Percentiles rank a stretch among this genome's conserved stretches.
These are phyloP conservation scores for Acrobasis suavella DNA, from an alignment of 2,888 invertebrate species.

Conservation along the genomic window DNA sequence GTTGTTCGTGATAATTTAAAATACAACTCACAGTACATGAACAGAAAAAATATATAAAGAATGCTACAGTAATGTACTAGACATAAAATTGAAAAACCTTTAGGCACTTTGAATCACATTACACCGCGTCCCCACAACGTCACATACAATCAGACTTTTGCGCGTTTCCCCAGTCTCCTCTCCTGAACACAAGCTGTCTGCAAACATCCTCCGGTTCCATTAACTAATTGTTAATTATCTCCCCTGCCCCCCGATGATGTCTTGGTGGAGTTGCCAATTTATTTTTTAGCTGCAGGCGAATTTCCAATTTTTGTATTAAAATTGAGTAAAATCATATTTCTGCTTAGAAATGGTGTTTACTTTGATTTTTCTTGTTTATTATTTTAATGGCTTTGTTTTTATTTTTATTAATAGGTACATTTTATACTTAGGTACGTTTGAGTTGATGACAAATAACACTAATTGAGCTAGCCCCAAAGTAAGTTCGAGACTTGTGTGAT, in stretches of 20 bases:
- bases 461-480: too few relatives aligned
- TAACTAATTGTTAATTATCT: slow-evolving; percentile 72
- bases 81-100: too few relatives aligned
- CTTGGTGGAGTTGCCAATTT: slow-evolving; percentile 57
- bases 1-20: too few relatives aligned
- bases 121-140: slow-evolving; percentile 14
- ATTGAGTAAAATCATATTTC: slow-evolving; percentile 26
- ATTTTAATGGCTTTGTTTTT: background rate
- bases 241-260: slow-evolving; percentile 49
- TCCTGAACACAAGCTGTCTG: slow-evolving; percentile 41
- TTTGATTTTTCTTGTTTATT: background rate
- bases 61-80: too few relatives aligned
- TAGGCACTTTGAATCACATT: background rate
- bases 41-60: too few relatives aligned
- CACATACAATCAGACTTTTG: background rate
- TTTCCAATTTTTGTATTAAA: slow-evolving; percentile 28
- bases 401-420: too few relatives aligned
- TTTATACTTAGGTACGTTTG: too few relatives aligned
- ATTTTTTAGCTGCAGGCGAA: slow-evolving; percentile 37
- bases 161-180: slow-evolving; percentile 33
- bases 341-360: background rate
- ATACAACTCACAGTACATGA: too few relatives aligned
- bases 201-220: slow-evolving; percentile 59
- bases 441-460: too few relatives aligned
- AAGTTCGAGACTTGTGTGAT: too few relatives aligned